A percentile compares a stretch with the other conserved stretches of the same genome.
These are phyloP conservation scores for Cotesia glomerata DNA, from an alignment of 1,140 invertebrate species.

Conservation along the genomic window DNA sequence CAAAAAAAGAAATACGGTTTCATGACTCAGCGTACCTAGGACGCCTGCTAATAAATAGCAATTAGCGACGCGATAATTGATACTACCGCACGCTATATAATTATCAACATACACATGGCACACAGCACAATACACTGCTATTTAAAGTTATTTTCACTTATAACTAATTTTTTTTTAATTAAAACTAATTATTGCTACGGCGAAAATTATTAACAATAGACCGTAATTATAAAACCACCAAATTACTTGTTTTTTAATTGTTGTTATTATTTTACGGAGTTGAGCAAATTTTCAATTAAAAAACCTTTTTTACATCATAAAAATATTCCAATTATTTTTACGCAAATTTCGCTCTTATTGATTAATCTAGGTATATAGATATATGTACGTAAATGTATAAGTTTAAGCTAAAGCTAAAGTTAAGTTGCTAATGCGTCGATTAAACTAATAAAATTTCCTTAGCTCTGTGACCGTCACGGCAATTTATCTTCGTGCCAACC, in stretches of 20 bases:
- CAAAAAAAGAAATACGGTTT: neutral
- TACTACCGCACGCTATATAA: slow-evolving; percentile 15
- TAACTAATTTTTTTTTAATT: neutral
- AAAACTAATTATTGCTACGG: too few species aligned
- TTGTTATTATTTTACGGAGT: neutral
- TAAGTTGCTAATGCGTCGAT: slow-evolving; percentile 30
- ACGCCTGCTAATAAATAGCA: slow-evolving; percentile 43
- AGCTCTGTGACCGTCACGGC: slow-evolving; percentile 17
- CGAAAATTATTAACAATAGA: too few species aligned
- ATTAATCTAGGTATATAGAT: neutral
- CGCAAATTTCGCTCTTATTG: too few species aligned
- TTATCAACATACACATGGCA: neutral
- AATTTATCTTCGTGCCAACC: slow-evolving; percentile 27
- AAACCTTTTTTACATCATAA: neutral
- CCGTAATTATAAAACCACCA: too few species aligned
- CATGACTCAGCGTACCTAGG: slow-evolving; percentile 20
- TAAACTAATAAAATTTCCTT: slow-evolving; percentile 47
- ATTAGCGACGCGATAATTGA: slow-evolving; percentile 45
- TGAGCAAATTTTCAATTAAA: neutral
- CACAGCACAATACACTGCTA: neutral
- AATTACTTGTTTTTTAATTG: too few species aligned
- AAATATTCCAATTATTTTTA: neutral
- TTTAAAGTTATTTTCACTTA: slow-evolving; percentile 3
- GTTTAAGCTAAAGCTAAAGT: too few species aligned
- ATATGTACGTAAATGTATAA: neutral